These are phyloP conservation scores for Argyrosomus japonicus DNA, from an alignment of 2,113 vertebrate species.

Conservation along the genomic window DNA sequence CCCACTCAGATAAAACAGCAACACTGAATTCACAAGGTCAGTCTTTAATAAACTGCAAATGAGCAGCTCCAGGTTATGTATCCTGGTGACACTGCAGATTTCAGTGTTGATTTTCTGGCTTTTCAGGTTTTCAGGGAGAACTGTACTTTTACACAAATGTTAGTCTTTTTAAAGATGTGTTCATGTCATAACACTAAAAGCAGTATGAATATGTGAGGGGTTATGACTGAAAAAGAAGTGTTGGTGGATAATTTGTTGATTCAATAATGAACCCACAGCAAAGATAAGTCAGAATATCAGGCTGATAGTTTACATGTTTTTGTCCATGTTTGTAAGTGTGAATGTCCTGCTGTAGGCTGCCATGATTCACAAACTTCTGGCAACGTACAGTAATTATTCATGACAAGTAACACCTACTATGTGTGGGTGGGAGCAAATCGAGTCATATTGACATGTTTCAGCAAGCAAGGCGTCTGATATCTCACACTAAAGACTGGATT, in stretches of 20 bases:
- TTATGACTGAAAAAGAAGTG: neutral
- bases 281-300: neutral
- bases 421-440: slow-evolving; percentile 63
- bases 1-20: neutral
- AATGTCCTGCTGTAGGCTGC: slow-evolving; percentile 32
- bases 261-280: neutral
- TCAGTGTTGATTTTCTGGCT: neutral
- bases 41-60: neutral
- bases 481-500: neutral
- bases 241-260: neutral
- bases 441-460: slow-evolving; percentile 71
- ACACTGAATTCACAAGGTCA: neutral
- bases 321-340: slow-evolving; percentile 24
- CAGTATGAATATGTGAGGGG: neutral
- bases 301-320: slow-evolving; percentile 8
- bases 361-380: slow-evolving; percentile 71
- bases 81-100: neutral
- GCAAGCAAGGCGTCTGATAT: slow-evolving; percentile 41
- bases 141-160: neutral
- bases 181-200: neutral
- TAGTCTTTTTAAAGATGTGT: neutral
- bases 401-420: slow-evolving; percentile 62
- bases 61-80: slow-evolving; percentile 7
- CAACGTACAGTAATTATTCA: slow-evolving; percentile 61
- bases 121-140: neutral